Conservation (phyloP, 2,113 vertebrate genomes). For the Rana temporaria region DNA sequence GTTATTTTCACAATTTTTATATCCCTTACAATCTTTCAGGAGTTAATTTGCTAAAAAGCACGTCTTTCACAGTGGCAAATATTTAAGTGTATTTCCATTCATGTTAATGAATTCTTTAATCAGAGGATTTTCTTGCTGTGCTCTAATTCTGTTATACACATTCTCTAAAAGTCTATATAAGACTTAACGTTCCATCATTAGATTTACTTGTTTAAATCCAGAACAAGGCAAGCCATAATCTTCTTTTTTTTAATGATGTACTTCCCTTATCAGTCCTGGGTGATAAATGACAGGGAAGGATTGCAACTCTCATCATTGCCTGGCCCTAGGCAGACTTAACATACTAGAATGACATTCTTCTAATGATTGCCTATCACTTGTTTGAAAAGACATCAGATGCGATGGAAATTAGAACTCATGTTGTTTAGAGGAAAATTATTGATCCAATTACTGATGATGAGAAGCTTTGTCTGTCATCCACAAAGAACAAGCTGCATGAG, state of each 20-base stretch:
- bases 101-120: neutral
- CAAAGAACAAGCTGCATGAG: slow-evolving; percentile 34
- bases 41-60: too few species aligned
- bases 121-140: neutral
- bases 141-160: neutral
- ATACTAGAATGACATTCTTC: slow-evolving; percentile 15
- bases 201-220: slow-evolving; percentile 18
- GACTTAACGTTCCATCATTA: slow-evolving; percentile 13
- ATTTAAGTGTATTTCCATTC: neutral
- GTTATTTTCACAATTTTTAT: too few species aligned
- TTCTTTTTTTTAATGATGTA: slow-evolving; percentile 15
- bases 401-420: slow-evolving; percentile 41
- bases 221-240: slow-evolving; percentile 15
- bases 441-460: slow-evolving; percentile 42
- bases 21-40: too few species aligned
- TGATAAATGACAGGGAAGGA: neutral
- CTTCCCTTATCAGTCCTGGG: slow-evolving; percentile 13
- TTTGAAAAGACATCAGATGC: slow-evolving; percentile 41
- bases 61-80: neutral
- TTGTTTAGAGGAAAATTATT: slow-evolving; percentile 43
- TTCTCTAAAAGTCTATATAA: slow-evolving; percentile 17
- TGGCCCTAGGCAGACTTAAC: slow-evolving; percentile 9
- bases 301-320: slow-evolving; percentile 10
- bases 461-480: slow-evolving; percentile 40
- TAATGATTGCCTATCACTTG: slow-evolving; percentile 33